phyloP scores from a whole-genome alignment of 2,888 invertebrate species.

The Eubasilissa splendida region DNA sequence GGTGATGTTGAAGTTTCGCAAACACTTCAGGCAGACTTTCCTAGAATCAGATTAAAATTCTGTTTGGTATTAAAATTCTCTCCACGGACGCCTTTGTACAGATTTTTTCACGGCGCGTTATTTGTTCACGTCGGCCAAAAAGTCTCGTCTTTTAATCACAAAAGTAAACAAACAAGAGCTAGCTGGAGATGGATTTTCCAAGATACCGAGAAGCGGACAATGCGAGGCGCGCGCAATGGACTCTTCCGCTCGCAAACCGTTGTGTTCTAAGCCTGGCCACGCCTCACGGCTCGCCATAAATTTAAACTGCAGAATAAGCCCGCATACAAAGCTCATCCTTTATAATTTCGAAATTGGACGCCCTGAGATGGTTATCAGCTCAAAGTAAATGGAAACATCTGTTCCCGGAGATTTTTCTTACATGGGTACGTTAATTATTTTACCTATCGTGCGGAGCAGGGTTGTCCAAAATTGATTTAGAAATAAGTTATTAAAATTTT shows the following conservation, averaged over 20 bases:
- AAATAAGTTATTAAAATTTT: too few species aligned
- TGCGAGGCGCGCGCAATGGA: conserved; percentile 1
- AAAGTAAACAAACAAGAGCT: neutral
- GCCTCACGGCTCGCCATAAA: conserved; percentile 29
- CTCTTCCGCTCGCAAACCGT: neutral
- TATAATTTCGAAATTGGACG: conserved; percentile 40
- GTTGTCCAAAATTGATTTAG: conserved; percentile 1
- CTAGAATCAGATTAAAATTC: too few species aligned
- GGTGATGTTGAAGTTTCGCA: too few species aligned
- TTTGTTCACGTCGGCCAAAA: too few species aligned
- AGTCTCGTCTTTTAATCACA: too few species aligned
- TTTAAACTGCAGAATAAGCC: neutral
- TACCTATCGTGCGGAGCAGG: neutral
- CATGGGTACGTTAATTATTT: conserved; percentile 22
- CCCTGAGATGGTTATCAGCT: conserved; percentile 32
- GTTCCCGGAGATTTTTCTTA: conserved; percentile 41
- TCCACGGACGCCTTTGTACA: too few species aligned
- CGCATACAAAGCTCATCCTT: conserved; percentile 28
- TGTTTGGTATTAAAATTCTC: too few species aligned
- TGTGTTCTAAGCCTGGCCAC: conserved; percentile 8
- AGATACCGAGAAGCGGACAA: conserved; percentile 29
- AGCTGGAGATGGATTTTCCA: conserved; percentile 16
- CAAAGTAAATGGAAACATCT: conserved; percentile 35
- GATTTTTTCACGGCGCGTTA: too few species aligned
- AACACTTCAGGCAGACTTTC: too few species aligned